These are phyloP conservation scores for Oxystoma pomonae DNA, from an alignment of 2,888 invertebrate genomes.

Conservation along the genomic window DNA sequence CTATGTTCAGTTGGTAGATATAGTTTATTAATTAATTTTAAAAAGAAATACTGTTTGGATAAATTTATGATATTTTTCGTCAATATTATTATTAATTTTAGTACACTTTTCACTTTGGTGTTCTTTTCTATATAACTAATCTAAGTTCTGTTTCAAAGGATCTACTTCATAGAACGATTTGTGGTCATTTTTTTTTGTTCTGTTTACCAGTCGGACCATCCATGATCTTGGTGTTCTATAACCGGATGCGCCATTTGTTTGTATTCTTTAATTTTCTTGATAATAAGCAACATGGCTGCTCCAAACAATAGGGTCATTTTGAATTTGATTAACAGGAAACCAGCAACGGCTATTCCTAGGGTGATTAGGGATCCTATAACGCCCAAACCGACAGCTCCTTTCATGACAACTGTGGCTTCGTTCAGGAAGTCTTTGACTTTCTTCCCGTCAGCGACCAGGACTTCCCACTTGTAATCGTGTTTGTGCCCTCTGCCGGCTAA, in stretches of 20 bases:
- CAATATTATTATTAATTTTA: no score
- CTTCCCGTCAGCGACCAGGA: slow-evolving; percentile 18
- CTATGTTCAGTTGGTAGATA: no score
- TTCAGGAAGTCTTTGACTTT: slow-evolving; percentile 15
- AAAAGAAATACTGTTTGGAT: no score
- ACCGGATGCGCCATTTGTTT: neutral
- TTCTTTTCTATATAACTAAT: no score
- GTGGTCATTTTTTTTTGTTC: no score
- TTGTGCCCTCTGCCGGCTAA: neutral
- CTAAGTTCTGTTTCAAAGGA: no score
- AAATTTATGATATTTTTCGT: no score
- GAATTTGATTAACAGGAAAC: neutral
- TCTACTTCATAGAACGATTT: no score
- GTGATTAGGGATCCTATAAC: neutral
- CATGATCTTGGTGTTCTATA: neutral
- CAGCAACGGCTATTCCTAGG: neutral
- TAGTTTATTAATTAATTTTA: no score
- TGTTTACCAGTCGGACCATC: neutral
- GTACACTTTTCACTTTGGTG: no score
- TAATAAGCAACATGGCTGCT: neutral
- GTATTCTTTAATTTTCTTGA: neutral
- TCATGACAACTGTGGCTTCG: slow-evolving; percentile 20
- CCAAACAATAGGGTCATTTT: neutral
- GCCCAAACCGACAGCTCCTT: slow-evolving; percentile 9
- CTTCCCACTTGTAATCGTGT: slow-evolving; percentile 11